A percentile compares a stretch with the other conserved stretches of the same genome.
Conservation (phyloP, 2,797 vertebrate species). For the Buphagus erythrorhynchus region DNA sequence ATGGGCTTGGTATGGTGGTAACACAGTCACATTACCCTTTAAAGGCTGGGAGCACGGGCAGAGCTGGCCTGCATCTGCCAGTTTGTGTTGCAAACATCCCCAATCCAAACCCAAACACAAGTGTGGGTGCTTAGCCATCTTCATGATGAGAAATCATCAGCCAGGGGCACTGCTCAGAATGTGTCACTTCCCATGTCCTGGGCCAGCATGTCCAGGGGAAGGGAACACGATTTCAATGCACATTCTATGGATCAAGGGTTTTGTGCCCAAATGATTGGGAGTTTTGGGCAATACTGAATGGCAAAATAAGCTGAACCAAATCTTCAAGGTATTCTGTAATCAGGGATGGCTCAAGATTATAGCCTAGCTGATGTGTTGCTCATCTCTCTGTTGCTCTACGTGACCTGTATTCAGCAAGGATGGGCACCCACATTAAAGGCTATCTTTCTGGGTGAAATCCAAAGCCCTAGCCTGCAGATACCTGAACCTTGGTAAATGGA, state of each 20-base stretch:
- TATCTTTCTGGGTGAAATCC: neutral
- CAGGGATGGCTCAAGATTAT: neutral
- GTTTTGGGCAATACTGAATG: neutral
- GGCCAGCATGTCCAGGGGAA: neutral
- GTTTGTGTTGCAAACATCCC: neutral
- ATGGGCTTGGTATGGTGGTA: neutral
- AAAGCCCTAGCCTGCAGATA: neutral
- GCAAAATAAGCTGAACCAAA: neutral
- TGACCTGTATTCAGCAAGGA: neutral
- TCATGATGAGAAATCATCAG: neutral
- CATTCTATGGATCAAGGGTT: neutral
- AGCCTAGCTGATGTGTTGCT: neutral
- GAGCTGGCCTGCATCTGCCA: neutral
- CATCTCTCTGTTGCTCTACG: neutral
- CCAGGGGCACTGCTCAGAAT: fast-evolving
- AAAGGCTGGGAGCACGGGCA: neutral
- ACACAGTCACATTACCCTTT: neutral
- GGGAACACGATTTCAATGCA: neutral
- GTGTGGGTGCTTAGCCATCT: neutral
- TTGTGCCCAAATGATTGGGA: neutral
- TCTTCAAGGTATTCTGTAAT: neutral
- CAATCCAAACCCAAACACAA: neutral
- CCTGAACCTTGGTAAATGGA: neutral
- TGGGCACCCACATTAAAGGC: neutral
- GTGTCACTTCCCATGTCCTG: fast-evolving